Conservation (phyloP, 2,113 vertebrate genomes). For the Upupa epops region DNA sequence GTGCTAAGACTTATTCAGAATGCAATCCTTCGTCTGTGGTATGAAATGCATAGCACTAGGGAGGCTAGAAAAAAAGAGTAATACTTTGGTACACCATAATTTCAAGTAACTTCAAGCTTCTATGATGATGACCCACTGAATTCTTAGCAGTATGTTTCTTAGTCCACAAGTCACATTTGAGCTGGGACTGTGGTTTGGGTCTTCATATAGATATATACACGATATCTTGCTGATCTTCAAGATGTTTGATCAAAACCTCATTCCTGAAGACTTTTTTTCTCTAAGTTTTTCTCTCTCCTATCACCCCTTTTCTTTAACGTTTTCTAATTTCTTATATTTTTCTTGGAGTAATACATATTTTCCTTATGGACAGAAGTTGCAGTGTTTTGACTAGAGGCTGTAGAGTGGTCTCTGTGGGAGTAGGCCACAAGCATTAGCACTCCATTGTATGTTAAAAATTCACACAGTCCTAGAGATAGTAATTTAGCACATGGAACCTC, state of each 20-base stretch:
- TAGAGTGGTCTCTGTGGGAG: not conserved
- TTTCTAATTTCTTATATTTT: not conserved
- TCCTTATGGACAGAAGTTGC: not conserved
- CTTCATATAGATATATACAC: not conserved
- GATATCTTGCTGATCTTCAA: not conserved
- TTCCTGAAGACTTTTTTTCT: not conserved
- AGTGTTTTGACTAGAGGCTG: not conserved
- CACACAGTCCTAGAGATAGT: not conserved
- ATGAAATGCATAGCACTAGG: not conserved
- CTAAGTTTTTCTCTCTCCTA: not conserved
- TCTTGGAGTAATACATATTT: not conserved
- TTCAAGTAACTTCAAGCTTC: not conserved
- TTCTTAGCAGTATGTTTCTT: not conserved
- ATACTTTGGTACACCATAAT: not conserved
- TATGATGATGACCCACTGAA: not conserved
- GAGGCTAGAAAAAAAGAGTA: not conserved
- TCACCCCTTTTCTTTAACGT: not conserved
- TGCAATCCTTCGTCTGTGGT: not conserved
- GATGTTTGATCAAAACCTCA: not conserved
- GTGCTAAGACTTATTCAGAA: not conserved
- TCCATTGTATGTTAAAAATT: not conserved
- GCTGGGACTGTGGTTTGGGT: not conserved
- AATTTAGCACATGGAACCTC: not conserved
- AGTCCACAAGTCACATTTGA: not conserved
- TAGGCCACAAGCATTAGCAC: not conserved